phyloP scores from a whole-genome alignment of 2,888 invertebrate genomes.

The Apomyelois bistriatella region DNA sequence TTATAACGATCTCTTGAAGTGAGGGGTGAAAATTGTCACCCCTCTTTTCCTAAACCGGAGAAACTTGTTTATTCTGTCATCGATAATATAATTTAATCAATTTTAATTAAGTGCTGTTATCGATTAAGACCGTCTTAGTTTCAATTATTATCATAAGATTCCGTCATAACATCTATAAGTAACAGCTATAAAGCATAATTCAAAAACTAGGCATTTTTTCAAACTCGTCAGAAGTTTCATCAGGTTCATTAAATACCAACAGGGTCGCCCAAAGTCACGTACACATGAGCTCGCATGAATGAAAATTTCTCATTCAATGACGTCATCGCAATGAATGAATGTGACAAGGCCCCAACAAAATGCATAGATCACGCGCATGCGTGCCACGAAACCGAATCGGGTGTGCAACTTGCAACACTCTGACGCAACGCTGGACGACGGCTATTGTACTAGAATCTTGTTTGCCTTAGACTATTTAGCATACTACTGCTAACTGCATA shows the following conservation, averaged over 20 bases:
- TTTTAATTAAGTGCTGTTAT: no score
- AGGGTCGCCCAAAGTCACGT: background rate
- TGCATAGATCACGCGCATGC: slow-evolving; percentile 37
- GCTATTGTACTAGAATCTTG: slow-evolving; percentile 28
- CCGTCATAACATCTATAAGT: no score
- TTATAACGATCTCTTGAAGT: no score
- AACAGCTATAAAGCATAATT: no score
- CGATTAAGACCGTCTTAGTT: no score
- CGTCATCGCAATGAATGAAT: slow-evolving; percentile 7
- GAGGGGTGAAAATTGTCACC: no score
- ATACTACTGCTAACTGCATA: slow-evolving; percentile 24
- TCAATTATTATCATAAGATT: no score
- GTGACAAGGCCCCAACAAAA: slow-evolving; percentile 10
- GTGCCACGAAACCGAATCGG: slow-evolving; percentile 30
- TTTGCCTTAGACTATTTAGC: slow-evolving; percentile 28
- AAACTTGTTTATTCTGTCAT: no score
- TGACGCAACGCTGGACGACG: slow-evolving; percentile 37
- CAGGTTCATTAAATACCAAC: background rate
- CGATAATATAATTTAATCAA: no score
- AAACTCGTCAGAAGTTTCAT: no score
- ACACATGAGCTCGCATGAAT: background rate
- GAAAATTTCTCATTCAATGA: slow-evolving; percentile 3
- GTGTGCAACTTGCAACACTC: slow-evolving; percentile 42
- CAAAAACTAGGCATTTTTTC: no score
- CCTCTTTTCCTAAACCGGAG: no score